These are phyloP conservation scores for Pterostichus niger DNA, from an alignment of 2,888 invertebrate genomes.

Conservation along the genomic window DNA sequence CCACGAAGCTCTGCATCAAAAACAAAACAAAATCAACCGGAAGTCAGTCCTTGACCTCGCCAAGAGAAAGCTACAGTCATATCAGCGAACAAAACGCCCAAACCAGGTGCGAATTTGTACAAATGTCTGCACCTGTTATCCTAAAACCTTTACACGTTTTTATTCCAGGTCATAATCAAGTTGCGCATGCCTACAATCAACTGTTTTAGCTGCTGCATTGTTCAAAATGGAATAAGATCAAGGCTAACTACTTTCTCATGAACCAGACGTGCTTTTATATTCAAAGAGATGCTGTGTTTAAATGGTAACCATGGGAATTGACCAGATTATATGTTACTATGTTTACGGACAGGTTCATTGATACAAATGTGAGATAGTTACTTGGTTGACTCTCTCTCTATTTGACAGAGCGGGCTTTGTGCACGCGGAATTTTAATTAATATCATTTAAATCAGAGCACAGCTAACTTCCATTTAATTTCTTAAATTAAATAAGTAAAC, in stretches of 20 bases:
- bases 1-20: not conserved
- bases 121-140: conserved; percentile 31
- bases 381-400: conserved; percentile 10
- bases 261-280: conserved; percentile 60
- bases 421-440: conserved; percentile 29
- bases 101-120: conserved; percentile 24
- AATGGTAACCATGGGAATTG: conserved; percentile 38
- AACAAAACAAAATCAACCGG: conserved; percentile 28
- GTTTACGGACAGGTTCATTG: conserved; percentile 28
- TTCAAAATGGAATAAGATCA: conserved; percentile 58
- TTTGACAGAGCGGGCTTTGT: conserved; percentile 16
- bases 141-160: conserved; percentile 6
- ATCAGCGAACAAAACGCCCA: conserved; percentile 2
- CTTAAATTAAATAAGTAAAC: not conserved
- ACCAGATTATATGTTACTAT: conserved; percentile 43
- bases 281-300: conserved; percentile 22
- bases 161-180: conserved; percentile 47
- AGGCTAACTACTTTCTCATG: conserved; percentile 63
- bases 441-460: conserved; percentile 8
- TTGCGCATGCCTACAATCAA: conserved; percentile 5
- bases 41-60: conserved; percentile 53
- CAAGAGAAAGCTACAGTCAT: conserved; percentile 38
- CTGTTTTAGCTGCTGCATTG: conserved; percentile 52
- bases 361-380: conserved; percentile 6
- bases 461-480: conserved; percentile 4